These are phyloP conservation scores for Dryocosmus kuriphilus DNA, from an alignment of 2,888 invertebrate species.

Conservation along the genomic window DNA sequence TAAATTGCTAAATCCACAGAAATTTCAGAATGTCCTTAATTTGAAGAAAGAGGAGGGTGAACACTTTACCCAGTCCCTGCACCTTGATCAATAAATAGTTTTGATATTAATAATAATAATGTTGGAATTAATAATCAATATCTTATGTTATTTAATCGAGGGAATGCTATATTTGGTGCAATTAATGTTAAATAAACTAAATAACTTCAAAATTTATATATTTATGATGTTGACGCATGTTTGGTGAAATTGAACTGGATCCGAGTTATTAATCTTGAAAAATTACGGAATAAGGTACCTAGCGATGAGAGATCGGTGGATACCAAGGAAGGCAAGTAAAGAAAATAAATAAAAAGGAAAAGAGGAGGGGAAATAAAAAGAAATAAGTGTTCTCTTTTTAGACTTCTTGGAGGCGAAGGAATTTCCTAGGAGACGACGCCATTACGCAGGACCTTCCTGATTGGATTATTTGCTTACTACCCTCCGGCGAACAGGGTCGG, in stretches of 20 bases:
- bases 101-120: no score
- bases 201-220: no score
- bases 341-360: constrained; percentile 44
- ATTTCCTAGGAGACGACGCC: constrained; percentile 49
- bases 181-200: no score
- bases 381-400: constrained; percentile 28
- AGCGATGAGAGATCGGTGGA: constrained; percentile 43
- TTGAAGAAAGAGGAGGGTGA: no score
- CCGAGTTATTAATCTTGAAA: constrained; percentile 46
- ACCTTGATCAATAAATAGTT: no score
- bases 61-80: no score
- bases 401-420: constrained; percentile 44
- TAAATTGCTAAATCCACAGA: no score
- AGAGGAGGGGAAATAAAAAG: constrained; percentile 21
- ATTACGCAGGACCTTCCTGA: constrained; percentile 55
- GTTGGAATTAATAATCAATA: no score
- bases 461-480: constrained; percentile 70
- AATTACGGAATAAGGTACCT: constrained; percentile 44
- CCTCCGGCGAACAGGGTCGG: constrained; percentile 55
- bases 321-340: constrained; percentile 4
- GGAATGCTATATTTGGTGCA: no score
- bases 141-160: no score
- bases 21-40: no score
- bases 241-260: constrained; percentile 33
- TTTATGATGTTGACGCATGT: not conserved